Percentiles rank a stretch among this genome's conserved stretches.
phyloP scores from a whole-genome alignment of 2,888 invertebrate genomes.

The Tachina grossa region DNA sequence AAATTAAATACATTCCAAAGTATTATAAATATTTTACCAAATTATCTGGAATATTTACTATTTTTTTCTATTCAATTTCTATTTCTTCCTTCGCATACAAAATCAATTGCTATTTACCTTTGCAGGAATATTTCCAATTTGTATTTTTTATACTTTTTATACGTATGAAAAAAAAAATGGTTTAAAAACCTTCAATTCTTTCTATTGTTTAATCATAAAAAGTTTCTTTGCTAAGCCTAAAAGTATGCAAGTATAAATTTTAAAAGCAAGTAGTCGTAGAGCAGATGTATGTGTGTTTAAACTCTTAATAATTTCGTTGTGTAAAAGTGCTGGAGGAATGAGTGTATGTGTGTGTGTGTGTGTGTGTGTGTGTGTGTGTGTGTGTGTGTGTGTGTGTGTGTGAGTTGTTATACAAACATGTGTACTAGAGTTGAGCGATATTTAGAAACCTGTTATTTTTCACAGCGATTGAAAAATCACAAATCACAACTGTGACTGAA shows the following conservation, averaged over 20 bases:
- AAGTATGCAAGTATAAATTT: constrained; percentile 29
- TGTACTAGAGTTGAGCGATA: too few relatives aligned
- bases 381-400: background rate
- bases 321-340: background rate
- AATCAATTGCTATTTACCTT: background rate
- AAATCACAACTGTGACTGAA: too few relatives aligned
- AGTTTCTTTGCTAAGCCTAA: constrained; percentile 50
- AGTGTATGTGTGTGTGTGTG: background rate
- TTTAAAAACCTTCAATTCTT: constrained; percentile 46
- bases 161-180: background rate
- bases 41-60: too few relatives aligned
- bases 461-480: too few relatives aligned
- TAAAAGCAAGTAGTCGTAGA: constrained; percentile 18
- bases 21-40: too few relatives aligned
- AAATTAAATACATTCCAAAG: too few relatives aligned
- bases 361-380: background rate
- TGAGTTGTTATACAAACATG: background rate
- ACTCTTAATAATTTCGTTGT: constrained; percentile 15
- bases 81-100: too few relatives aligned
- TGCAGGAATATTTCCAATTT: background rate
- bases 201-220: constrained; percentile 55
- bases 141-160: constrained; percentile 7
- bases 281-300: constrained; percentile 6
- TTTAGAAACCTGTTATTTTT: too few relatives aligned
- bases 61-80: too few relatives aligned